Evolutionary conservation across 2,797 vertebrate species (phyloP).

Genomic region (Characodon lateralis): DNA sequence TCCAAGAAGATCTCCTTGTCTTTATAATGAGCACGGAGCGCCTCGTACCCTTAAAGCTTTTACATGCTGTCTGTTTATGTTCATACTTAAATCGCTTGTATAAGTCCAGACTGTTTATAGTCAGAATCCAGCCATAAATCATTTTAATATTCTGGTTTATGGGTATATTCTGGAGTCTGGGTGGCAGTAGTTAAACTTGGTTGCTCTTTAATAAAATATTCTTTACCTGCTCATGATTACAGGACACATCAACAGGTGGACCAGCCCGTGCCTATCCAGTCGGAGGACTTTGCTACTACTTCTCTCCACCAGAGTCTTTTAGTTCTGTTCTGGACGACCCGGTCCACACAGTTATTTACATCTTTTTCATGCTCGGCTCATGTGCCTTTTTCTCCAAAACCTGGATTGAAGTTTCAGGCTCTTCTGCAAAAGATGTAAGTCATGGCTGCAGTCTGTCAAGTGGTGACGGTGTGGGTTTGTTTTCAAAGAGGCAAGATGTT

Average conservation of each 20-base stretch:
- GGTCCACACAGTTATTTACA: slow-evolving; percentile 92
- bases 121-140: background rate
- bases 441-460: background rate
- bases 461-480: background rate
- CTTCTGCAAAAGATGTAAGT: slow-evolving; percentile 98
- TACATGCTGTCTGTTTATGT: background rate
- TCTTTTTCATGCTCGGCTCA: slow-evolving; percentile 96
- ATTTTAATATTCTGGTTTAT: no score
- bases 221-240: slow-evolving; percentile 10
- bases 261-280: slow-evolving; percentile 97
- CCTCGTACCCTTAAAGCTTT: background rate
- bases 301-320: slow-evolving; percentile 97
- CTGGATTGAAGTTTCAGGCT: slow-evolving; percentile 99
- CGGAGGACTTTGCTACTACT: slow-evolving; percentile 94
- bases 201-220: background rate
- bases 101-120: background rate
- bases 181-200: no score
- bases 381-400: slow-evolving; percentile 99
- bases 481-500: slow-evolving; percentile 4
- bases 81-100: background rate
- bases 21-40: background rate
- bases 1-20: no score
- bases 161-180: no score
- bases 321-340: slow-evolving; percentile 93
- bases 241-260: slow-evolving; percentile 91